A percentile compares a stretch with the other conserved stretches of the same genome.
phyloP scores from a whole-genome alignment of 2,113 vertebrate genomes.

The Pyrgilauda ruficollis region DNA sequence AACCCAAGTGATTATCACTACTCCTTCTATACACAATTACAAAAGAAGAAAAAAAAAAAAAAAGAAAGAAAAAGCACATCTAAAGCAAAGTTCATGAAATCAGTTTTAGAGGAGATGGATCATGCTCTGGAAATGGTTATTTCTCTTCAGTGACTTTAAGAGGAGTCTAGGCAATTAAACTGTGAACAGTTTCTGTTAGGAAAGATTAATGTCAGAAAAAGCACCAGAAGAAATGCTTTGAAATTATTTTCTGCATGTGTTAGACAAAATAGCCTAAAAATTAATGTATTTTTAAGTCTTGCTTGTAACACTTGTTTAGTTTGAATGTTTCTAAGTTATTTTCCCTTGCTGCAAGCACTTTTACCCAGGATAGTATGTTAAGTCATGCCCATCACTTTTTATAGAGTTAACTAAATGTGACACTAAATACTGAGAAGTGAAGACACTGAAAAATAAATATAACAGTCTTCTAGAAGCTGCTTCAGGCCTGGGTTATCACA shows the following conservation, averaged over 20 bases:
- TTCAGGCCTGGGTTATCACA: not conserved
- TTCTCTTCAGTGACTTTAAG: not conserved
- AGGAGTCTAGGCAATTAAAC: not conserved
- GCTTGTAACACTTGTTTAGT: not conserved
- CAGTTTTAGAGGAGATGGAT: not conserved
- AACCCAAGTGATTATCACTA: not conserved
- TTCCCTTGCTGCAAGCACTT: not conserved
- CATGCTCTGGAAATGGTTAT: not conserved
- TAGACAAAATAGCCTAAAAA: not conserved
- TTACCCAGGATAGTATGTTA: not conserved
- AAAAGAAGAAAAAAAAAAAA: not conserved
- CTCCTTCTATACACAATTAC: not conserved
- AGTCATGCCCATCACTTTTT: not conserved
- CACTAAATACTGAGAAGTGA: not conserved
- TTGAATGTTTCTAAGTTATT: not conserved
- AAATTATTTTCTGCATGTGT: not conserved
- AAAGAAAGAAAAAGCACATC: not conserved
- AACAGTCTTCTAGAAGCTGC: not conserved
- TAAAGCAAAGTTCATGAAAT: not conserved
- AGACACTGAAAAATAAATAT: not conserved
- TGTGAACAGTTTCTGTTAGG: not conserved
- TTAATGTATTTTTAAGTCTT: not conserved
- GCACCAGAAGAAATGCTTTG: not conserved
- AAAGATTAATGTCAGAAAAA: not conserved
- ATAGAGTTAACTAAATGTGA: not conserved